Conservation (phyloP, 2,797 vertebrate species). For the Sebastes iracundus region DNA sequence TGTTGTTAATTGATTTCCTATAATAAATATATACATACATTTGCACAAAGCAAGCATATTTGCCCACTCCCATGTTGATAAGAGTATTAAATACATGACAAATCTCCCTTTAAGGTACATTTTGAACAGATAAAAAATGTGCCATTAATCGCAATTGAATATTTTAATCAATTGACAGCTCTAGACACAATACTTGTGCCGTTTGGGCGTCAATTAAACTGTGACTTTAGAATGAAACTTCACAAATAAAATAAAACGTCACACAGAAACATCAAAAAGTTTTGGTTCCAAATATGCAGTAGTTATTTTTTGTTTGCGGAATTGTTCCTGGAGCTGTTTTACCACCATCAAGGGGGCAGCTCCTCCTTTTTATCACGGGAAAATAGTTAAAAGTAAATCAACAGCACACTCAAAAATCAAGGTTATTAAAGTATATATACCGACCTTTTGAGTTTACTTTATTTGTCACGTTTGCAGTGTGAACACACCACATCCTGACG, state of each 20-base stretch:
- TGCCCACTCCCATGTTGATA: no score
- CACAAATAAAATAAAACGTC: no score
- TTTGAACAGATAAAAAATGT: no score
- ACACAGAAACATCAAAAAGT: not conserved
- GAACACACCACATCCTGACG: not conserved
- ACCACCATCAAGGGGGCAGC: not conserved
- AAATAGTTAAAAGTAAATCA: not conserved
- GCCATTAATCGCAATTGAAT: no score
- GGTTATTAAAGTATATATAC: not conserved
- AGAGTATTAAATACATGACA: no score
- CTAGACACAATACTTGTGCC: not conserved
- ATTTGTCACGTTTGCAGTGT: not conserved
- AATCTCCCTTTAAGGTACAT: no score
- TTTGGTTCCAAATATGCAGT: not conserved
- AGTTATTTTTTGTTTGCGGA: not conserved
- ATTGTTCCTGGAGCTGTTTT: not conserved
- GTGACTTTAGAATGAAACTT: not conserved
- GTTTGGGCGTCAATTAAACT: not conserved
- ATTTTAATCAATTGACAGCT: no score
- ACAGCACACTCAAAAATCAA: not conserved
- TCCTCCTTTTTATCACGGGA: not conserved
- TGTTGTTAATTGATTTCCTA: no score
- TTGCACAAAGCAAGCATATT: rapidly evolving
- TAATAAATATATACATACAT: no score
- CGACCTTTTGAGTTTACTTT: not conserved